These are phyloP conservation scores for Oscheius sp. DNA, from an alignment of 2,888 invertebrate genomes.

Conservation along the genomic window DNA sequence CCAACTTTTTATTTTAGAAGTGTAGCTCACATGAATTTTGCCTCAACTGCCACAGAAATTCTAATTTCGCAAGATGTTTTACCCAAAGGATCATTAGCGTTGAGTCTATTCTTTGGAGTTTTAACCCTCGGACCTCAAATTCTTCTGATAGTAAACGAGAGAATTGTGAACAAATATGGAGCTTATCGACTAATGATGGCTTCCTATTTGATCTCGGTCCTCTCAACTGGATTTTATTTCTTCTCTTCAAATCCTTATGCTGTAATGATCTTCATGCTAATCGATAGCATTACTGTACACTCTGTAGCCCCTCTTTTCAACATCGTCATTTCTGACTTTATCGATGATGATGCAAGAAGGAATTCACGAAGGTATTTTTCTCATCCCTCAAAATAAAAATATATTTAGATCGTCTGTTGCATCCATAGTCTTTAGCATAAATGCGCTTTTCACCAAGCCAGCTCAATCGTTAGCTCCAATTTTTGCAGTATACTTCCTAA, in stretches of 20 bases:
- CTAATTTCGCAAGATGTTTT: conserved; percentile 64
- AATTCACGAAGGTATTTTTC: conserved; percentile 28
- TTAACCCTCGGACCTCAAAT: conserved; percentile 65
- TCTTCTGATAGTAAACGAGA: conserved; percentile 60
- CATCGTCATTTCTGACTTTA: conserved; percentile 68
- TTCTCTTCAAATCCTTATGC: conserved; percentile 53
- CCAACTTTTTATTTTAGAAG: conserved; percentile 44
- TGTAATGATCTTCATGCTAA: conserved; percentile 66
- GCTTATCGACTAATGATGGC: conserved; percentile 51
- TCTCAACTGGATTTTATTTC: conserved; percentile 53
- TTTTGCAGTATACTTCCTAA: conserved; percentile 60
- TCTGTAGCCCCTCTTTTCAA: conserved; percentile 67
- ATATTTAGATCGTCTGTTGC: conserved; percentile 54
- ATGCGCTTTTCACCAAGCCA: conserved; percentile 69
- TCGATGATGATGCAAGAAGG: conserved; percentile 64
- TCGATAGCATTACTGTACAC: conserved; percentile 67
- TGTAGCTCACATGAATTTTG: conserved; percentile 68
- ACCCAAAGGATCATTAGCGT: conserved; percentile 59
- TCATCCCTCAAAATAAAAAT: neutral
- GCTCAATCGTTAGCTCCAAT: conserved; percentile 68
- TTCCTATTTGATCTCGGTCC: conserved; percentile 54
- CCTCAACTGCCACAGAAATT: conserved; percentile 68
- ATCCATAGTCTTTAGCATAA: conserved; percentile 67
- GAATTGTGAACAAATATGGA: conserved; percentile 48
- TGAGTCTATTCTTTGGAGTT: conserved; percentile 64